Base-by-base conservation (phyloP, 1,140 invertebrate species). In the Ceratosolen fusciceps region DNA sequence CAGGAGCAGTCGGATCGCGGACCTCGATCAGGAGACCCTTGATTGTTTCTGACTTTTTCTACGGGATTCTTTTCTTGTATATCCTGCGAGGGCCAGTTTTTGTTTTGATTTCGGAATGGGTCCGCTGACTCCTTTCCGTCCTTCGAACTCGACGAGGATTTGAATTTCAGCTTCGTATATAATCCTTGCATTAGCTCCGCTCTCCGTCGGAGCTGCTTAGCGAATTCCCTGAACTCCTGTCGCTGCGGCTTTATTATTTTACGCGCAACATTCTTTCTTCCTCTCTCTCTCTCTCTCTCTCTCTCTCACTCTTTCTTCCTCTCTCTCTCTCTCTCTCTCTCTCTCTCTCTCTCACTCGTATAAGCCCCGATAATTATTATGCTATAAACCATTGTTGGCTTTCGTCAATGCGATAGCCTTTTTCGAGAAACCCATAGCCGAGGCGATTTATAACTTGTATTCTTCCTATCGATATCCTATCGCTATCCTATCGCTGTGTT, bases 11-110 rank as follows among this genome's bases (percentile, higher is more conserved):
- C 43, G 70, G 70, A 73, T 62, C 70, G 29, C 31, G 56, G 77
- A 73, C 76, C 77, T 70, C 56, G 70, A 78, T 78, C 77, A 65
- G n/a, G n/a, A n/a, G 26, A 34, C 62, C 67, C 67, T 77, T 77
- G 52, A 77, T 77, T 77, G 75, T 71, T 70, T 77, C 43, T 77
- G 47, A 77, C 65, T 77, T 77, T 77, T 77, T 77, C 68, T 37
- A 70, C 60, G 67, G 56, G 58, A 74, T 65, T 75, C 60, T 65
- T 75, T 65, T 75, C 24, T 75, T 75, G 34, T n/a, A 29, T 65
- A n/a, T 43, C 26, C 65, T 54, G 65, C 26, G 37, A 47, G 76
- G 49, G 31, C n/a, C 39, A 47, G 54, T 68, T 70, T 68, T 77
- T 77, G 31, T 39, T 56, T 77, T 39, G 62, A 67, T 56, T 68